Evolutionary conservation across 2,888 invertebrate genomes (phyloP), one percentile per base, ranked within the genome.

Genomic region (Thymelicus acteon): DNA sequence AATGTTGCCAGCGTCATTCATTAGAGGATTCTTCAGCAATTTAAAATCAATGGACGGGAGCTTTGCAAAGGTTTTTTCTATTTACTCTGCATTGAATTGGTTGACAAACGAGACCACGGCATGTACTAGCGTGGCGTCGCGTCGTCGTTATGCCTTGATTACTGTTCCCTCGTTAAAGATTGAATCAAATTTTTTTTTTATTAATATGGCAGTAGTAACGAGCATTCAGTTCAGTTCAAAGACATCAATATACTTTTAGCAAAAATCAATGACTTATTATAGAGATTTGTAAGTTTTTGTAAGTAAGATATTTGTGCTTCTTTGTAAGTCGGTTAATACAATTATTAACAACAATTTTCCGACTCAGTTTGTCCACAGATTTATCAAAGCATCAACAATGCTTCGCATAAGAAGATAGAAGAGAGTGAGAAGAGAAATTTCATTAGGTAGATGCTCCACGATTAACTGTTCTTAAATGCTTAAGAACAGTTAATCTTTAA

Each of bases 11-110:
- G 57, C 15, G 58, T 47, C 44, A 62, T 70, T 70, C 70, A 64
- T 70, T 64, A 70, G 63, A 49, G 13, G 70, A 70, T 70, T 63
- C 69, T 49, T 63, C 63, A 63, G 63, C 62, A 69, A 69, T 63
- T 63, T 69, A 58, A 69, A 69, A 69, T 69, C 63, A 63, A 62
- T 47, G 54, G 63, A 48, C 58, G 62, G 58, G 19, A 24, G 58
- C 39, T 19, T 58, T 58, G 58, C 58, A 58, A 58, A 31, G 47
- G 52, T 57, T 64, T 70, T 63, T 69, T 68, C 47, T 37, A 62
- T 19, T 19, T 39, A 63, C 57, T 68, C 69, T 57, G 57, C 57
- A 63, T 69, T 63, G 69, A 69, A 63, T 48, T 40, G 69, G 57
- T 63, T 63, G 69, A 63, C 63, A 63, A 63, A 63, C 69, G 58